Base-by-base conservation (phyloP, 2,888 invertebrate species). In the Melieria crassipennis region DNA sequence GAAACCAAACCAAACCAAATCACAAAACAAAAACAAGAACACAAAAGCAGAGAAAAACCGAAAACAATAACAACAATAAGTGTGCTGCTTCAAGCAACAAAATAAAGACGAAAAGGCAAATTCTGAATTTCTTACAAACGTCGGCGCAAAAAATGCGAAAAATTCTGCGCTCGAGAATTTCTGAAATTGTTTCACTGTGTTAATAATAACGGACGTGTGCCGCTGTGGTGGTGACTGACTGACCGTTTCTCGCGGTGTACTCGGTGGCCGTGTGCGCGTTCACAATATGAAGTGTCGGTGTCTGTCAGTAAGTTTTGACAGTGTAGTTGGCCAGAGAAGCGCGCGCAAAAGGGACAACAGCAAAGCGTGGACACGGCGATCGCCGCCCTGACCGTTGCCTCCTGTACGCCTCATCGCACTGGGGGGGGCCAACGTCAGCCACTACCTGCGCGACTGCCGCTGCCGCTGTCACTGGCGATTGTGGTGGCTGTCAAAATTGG, bases 121-220 rank as follows among this genome's bases (percentile, higher is more conserved):
- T 82, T 80, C 82, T 78, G 79, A 82, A 82, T 79, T 47, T 79
- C 81, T 81, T 83, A 78, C 82, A 81, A 79, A 75, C 79, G 43
- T 67, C 58, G 45, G 55, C 52, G 45, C 78, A 81, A 81, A 82
- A 81, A 80, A 81, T 81, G 78, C 81, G 82, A 81, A 81, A 81
- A 81, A 81, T 82, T 82, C 76, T 81, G 81, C 77, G 62, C 76
- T 78, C 80, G 80, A 79, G 80, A 81, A 82, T 81, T 80, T 81
- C 79, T 76, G 73, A 77, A 79, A 81, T 82, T 81, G 79, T 82
- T 81, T 52, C 77, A 77, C 69, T 79, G 75, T 78, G 80, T 75
- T 73, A 74, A 75, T 78, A 76, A 73, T 75, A 73, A 64, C 65
- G 60, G 62, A 65, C n/a, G 65, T 64, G 65, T 75, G 68, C 70